Percentiles rank a stretch among this genome's conserved stretches.
These are phyloP conservation scores for Numenius arquata DNA, from an alignment of 2,113 vertebrate genomes.

Conservation along the genomic window DNA sequence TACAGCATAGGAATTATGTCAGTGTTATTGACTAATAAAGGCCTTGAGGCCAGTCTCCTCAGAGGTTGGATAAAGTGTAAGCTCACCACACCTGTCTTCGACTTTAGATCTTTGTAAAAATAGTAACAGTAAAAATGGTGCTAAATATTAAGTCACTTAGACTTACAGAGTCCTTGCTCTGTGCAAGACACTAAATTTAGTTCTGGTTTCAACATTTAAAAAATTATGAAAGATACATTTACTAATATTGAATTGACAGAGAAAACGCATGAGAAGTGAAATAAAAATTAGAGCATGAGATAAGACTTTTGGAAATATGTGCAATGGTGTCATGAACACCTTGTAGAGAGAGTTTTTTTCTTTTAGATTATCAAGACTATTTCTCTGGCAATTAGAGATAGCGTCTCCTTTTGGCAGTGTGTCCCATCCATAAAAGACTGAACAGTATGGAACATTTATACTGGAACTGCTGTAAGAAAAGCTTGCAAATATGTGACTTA, in stretches of 20 bases:
- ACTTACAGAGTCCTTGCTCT: neutral
- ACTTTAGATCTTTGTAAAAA: neutral
- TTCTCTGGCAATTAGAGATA: neutral
- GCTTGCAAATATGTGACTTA: neutral
- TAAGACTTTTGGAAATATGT: neutral
- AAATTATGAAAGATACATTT: neutral
- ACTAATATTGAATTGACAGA: neutral
- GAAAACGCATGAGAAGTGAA: neutral
- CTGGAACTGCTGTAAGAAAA: neutral
- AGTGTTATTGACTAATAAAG: neutral
- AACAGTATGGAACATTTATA: neutral
- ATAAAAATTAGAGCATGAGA: neutral
- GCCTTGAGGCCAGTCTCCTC: neutral
- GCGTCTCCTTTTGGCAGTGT: neutral
- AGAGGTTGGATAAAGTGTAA: neutral
- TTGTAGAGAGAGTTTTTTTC: neutral
- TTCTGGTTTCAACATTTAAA: neutral
- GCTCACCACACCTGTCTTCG: neutral
- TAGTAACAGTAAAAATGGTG: neutral
- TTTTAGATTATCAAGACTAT: neutral
- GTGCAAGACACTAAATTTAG: neutral
- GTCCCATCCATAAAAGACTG: neutral
- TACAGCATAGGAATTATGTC: neutral
- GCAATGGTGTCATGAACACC: fast-evolving
- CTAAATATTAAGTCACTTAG: neutral